Base-by-base conservation (phyloP, 2,888 invertebrate genomes). In the Drosophila ezoana region DNA sequence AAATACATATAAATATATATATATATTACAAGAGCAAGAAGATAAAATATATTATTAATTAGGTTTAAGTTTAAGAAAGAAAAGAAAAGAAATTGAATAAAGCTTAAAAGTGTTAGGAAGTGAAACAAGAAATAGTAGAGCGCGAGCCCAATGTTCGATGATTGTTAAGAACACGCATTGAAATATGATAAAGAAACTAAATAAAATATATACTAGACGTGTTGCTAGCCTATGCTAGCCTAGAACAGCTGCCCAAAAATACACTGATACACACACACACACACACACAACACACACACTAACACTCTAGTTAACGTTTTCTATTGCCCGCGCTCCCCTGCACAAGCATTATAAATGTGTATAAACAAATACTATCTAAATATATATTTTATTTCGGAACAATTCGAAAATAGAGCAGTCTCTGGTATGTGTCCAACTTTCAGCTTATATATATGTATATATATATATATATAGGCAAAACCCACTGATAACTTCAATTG, bases 11-110 rank as follows among this genome's bases (percentile, higher is more conserved):
- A 75, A 69, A 70, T 76, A 75, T 75, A 75, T 70, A 72, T 58
- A 85, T 83, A 86, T 85, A 88, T 74, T 77, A 86, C 63, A 83
- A 73, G 66, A 60, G 63, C 73, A 73, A 66, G 75, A 28, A 51
- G 20, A 14, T 72, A 76, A 79, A 67, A 61, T 70, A 68, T 87
- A 84, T 83, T 83, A 82, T 87, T 84, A 82, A 87, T 76, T 77
- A 76, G 67, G 73, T 67, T 61, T 76, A 76, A 76, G 77, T 5
- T 33, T 11, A 78, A 68, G 43, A 60, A 48, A 61, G 45, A 57
- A 38, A 51, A 51, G 59, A 67, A 69, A 68, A 59, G 65, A 69
- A 71, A 79, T 74, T 84, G 80, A 84, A 86, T 87, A 85, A 83
- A 83, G 70, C 63, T 60, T 63, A 75, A 68, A 76, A 71, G 59